Evolutionary conservation across 1,140 invertebrate genomes (phyloP), one percentile per base, ranked within the genome.

Genomic region (Leptopilina boulardi): DNA sequence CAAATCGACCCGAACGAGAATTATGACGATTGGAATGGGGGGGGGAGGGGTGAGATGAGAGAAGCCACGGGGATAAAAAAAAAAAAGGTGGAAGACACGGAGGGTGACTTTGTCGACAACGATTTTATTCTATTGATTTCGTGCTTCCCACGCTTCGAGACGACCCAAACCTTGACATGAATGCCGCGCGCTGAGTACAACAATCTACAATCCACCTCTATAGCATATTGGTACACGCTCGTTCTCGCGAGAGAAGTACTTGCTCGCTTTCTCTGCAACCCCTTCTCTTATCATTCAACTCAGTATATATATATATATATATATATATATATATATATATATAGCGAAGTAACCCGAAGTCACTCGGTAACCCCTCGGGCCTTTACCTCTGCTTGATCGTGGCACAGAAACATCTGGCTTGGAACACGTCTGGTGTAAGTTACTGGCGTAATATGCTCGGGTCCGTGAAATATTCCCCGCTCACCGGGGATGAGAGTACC

Each of bases 371-470:
- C 77, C 76, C 72, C 79, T 83, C 79, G 84, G 80, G 74, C 75
- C 23, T 10, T 54, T 30, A 70, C 80, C 78, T 75, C 83, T 9
- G n/a, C 80, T 80, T 71, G 77, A 74, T 86, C 82, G 59, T 76
- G 78, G 78, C 76, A 80, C 75, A 82, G 82, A 82, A 88, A 88
- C 86, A 86, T 88, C 83, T 87, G 87, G 85, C 81, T 80, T 74
- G 80, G 77, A 82, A 81, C 76, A 66, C 77, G 42, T 56, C 19
- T 74, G 75, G 74, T 73, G 77, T 87, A 84, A 87, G 84, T 88
- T 87, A 88, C 82, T 82, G 83, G 78, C 80, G 80, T 87, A 88
- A 88, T 88, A 87, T 88, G 82, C 84, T 83, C 47, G 70, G 59
- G 80, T 71, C 82, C 73, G 82, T 85, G 83, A 87, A 86, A 87